phyloP scores from a whole-genome alignment of 2,888 invertebrate species.

The Osedax fenrisi region DNA sequence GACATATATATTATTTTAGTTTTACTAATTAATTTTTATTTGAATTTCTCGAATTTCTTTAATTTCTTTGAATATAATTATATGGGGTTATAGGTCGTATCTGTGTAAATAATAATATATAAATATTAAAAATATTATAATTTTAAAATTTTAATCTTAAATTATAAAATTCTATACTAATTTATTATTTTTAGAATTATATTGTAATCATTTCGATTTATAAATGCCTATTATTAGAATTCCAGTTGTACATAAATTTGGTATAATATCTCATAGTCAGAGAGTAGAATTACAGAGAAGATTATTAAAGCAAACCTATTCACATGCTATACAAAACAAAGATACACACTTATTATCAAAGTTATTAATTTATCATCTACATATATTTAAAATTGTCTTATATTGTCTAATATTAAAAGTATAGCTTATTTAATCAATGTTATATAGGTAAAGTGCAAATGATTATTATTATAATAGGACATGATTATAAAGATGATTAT shows the following conservation, averaged over 20 bases:
- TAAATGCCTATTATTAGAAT: slow-evolving; percentile 48
- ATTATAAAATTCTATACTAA: neutral
- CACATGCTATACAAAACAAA: slow-evolving; percentile 32
- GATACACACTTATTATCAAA: too few species aligned
- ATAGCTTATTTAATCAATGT: too few species aligned
- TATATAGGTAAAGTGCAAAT: too few species aligned
- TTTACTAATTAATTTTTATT: neutral
- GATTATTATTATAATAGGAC: too few species aligned
- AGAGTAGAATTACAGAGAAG: slow-evolving; percentile 48
- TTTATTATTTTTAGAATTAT: neutral
- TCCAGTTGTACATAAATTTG: slow-evolving; percentile 50
- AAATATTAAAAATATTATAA: neutral
- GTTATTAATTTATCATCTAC: too few species aligned
- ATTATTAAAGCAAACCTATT: slow-evolving; percentile 45
- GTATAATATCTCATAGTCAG: slow-evolving; percentile 50
- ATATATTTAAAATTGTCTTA: too few species aligned
- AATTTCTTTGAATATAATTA: neutral
- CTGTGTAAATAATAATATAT: neutral
- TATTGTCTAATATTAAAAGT: too few species aligned
- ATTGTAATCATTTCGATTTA: neutral
- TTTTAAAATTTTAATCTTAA: too few species aligned
- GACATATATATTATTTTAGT: neutral
- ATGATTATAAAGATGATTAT: too few species aligned
- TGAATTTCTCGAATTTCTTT: neutral
- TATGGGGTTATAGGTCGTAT: neutral